These are phyloP conservation scores for Mesoclemmys tuberculata DNA, from an alignment of 2,113 vertebrate species.

Conservation along the genomic window DNA sequence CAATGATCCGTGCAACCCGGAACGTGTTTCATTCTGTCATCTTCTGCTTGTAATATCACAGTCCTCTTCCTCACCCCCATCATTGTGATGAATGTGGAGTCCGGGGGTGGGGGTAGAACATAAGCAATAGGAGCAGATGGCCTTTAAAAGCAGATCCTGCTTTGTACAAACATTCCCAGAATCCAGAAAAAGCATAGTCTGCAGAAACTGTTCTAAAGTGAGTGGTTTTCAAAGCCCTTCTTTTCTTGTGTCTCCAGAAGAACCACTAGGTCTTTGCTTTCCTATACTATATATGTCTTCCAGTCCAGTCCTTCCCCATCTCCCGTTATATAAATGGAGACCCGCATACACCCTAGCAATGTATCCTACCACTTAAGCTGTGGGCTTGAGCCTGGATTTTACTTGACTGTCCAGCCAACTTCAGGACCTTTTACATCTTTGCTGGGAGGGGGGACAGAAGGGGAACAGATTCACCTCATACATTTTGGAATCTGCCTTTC, in stretches of 20 bases:
- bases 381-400: not conserved
- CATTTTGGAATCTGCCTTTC: constrained; percentile 17
- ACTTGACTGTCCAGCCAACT: not conserved
- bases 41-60: constrained; percentile 9
- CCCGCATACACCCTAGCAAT: not conserved
- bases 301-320: not conserved
- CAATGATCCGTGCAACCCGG: not conserved
- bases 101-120: not conserved
- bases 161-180: constrained; percentile 3
- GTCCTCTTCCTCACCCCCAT: not conserved
- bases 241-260: not conserved
- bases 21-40: not conserved
- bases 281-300: not conserved
- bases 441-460: not conserved
- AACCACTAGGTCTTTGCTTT: not conserved
- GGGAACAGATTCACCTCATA: not conserved
- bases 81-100: not conserved
- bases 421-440: not conserved
- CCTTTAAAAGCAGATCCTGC: not conserved
- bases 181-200: not conserved
- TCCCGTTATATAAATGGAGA: not conserved
- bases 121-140: not conserved
- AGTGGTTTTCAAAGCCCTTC: not conserved
- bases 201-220: not conserved
- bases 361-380: not conserved